These are phyloP conservation scores for Tetragonisca angustula DNA, from an alignment of 2,888 invertebrate species.

Conservation along the genomic window DNA sequence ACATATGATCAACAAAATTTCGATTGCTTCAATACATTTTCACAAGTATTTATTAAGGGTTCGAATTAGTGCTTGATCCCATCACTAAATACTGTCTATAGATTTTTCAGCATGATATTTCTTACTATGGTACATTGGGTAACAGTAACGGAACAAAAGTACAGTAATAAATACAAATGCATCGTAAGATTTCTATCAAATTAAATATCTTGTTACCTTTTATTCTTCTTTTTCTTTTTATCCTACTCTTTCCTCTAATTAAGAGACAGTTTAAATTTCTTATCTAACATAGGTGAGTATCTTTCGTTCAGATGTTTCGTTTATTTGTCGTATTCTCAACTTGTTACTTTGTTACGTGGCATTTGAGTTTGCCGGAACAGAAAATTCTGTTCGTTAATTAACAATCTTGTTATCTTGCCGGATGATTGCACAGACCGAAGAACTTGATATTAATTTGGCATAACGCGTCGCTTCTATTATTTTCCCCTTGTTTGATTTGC, in stretches of 20 bases:
- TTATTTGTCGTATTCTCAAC: neutral
- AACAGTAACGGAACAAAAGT: too few relatives aligned
- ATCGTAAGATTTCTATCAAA: too few relatives aligned
- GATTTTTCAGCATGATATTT: too few relatives aligned
- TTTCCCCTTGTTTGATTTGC: conserved; percentile 51
- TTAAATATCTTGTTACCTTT: neutral
- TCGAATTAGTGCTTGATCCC: too few relatives aligned
- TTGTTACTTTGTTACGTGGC: neutral
- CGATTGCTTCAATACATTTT: too few relatives aligned
- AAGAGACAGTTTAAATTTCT: neutral
- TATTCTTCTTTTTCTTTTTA: too few relatives aligned
- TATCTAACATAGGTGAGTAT: neutral
- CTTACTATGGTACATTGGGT: too few relatives aligned
- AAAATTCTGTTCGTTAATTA: conserved; percentile 62
- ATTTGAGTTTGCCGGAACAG: conserved; percentile 30
- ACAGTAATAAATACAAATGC: too few relatives aligned
- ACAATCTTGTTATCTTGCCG: conserved; percentile 68
- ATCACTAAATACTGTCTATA: too few relatives aligned
- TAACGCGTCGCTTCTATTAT: conserved; percentile 37
- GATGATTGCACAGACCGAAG: conserved; percentile 56
- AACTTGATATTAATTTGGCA: conserved; percentile 57
- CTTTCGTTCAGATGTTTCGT: neutral
- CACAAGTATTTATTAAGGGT: too few relatives aligned
- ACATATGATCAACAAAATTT: too few relatives aligned
- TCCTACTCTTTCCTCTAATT: too few relatives aligned